Evolutionary conservation across 2,888 invertebrate species (phyloP), one percentile per base, ranked within the genome.

Genomic region (Thalpophila matura): DNA sequence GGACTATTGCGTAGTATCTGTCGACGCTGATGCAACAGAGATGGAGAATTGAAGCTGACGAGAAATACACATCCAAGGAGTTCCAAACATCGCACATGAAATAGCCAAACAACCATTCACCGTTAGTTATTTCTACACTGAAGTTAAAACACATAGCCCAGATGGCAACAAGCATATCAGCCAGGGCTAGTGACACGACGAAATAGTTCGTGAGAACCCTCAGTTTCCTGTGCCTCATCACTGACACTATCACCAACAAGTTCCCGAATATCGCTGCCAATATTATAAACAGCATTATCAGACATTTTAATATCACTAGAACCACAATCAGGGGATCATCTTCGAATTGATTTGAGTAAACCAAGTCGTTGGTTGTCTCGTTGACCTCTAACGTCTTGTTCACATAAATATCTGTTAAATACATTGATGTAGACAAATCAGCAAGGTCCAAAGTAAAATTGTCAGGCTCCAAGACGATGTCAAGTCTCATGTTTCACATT

Each of bases 1-100:
- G 98, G 16, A 99, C 98, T 65, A 99, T 99, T 4, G 98, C 98
- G 89, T 98, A 98, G 87, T 98, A 98, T 80, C 98, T 96, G 85
- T 98, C 98, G 27, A 98, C 98, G 79, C 97, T 97, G 82, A 98
- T 99, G 90, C 99, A 99, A 89, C 99, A 99, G 55, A 99, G 92
- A 92, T 99, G 99, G 18, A 99, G 95, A 59, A 99, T 99, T 12
- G 98, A 98, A 0, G 98, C 99, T 1, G 97, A 98, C 79, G 97
- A 98, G 89, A 99, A 99, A 86, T 99, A 98, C 1, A 99, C 99
- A 89, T 99, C 99, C 78, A 99, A 95, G 1, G 99, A 98, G 91
- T 99, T 99, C 98, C 99, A 99, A 14, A 99, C 98, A 90, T 99
- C 98, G 91, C 99, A 99, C 97, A 98, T 98, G 85, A 98, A 97